These are phyloP conservation scores for Frankliniella fusca DNA, from an alignment of 2,888 invertebrate genomes.

Conservation along the genomic window DNA sequence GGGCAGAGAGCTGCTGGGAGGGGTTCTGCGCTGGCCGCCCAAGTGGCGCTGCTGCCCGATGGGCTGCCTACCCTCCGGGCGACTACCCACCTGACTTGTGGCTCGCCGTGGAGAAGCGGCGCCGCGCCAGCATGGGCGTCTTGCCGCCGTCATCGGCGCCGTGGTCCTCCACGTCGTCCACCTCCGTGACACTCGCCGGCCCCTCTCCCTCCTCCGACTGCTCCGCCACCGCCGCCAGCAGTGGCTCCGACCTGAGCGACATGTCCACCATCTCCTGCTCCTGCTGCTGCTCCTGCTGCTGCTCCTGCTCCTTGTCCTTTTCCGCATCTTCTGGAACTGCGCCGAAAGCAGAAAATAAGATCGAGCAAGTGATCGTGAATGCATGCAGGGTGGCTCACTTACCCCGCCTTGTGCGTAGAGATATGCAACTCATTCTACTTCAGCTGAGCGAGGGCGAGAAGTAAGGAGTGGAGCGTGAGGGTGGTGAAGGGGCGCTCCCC, in stretches of 20 bases:
- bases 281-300: constrained; percentile 45
- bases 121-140: constrained; percentile 6
- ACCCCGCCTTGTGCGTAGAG: too few relatives aligned
- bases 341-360: too few relatives aligned
- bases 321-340: neutral
- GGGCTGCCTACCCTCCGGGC: neutral
- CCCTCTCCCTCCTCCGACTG: constrained; percentile 43
- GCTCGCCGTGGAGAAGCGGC: neutral
- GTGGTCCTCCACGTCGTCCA: neutral
- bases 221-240: constrained; percentile 34
- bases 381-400: too few relatives aligned
- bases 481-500: too few relatives aligned
- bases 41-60: neutral
- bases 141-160: neutral
- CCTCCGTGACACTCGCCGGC: constrained; percentile 29
- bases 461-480: too few relatives aligned
- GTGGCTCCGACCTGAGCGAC: constrained; percentile 27
- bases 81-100: neutral
- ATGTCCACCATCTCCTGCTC: constrained; percentile 45
- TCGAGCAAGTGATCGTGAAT: too few relatives aligned
- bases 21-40: neutral
- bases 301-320: constrained; percentile 46
- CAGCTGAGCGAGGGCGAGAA: too few relatives aligned
- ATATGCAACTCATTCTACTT: too few relatives aligned
- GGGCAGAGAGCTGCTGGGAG: neutral